Percentiles rank a stretch among this genome's conserved stretches.
phyloP scores from a whole-genome alignment of 2,888 invertebrate genomes.

The Sarcophaga caerulescens region DNA sequence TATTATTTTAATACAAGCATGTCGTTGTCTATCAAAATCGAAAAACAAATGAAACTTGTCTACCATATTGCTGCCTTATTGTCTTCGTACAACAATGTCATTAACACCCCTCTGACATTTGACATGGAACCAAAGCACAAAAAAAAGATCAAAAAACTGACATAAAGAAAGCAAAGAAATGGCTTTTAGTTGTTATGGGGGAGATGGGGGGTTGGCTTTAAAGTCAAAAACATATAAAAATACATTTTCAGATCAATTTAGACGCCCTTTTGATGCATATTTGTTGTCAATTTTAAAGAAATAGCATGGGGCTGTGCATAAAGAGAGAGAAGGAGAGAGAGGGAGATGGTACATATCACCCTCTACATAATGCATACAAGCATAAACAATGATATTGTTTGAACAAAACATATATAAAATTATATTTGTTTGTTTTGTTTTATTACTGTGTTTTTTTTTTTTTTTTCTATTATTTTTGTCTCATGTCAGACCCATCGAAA shows the following conservation, averaged over 20 bases:
- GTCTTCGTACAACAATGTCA: slow-evolving; percentile 28
- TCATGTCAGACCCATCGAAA: slow-evolving; percentile 18
- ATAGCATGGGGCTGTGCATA: not conserved
- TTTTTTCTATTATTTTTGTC: slow-evolving; percentile 2
- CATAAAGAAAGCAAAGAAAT: not conserved
- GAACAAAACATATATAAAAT: slow-evolving; percentile 46
- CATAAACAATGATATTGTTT: slow-evolving; percentile 59
- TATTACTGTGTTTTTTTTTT: not conserved
- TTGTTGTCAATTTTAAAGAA: slow-evolving; percentile 33
- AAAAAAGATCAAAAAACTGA: not conserved
- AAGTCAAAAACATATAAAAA: slow-evolving; percentile 22
- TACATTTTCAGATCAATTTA: not conserved
- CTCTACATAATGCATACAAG: slow-evolving; percentile 26
- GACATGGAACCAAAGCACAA: slow-evolving; percentile 39
- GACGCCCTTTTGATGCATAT: slow-evolving; percentile 53
- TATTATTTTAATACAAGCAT: not conserved
- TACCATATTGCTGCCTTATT: slow-evolving; percentile 13
- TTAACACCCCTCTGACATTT: slow-evolving; percentile 60
- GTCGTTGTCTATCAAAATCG: too few relatives aligned
- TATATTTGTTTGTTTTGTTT: too few relatives aligned
- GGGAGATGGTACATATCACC: not conserved
- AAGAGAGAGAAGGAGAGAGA: not conserved
- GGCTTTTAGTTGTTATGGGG: not conserved
- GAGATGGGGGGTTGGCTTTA: not conserved
- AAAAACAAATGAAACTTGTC: slow-evolving; percentile 12